Evolutionary conservation across 2,113 vertebrate genomes (phyloP), one percentile per base, ranked within the genome.

Genomic region (Aythya baeri): DNA sequence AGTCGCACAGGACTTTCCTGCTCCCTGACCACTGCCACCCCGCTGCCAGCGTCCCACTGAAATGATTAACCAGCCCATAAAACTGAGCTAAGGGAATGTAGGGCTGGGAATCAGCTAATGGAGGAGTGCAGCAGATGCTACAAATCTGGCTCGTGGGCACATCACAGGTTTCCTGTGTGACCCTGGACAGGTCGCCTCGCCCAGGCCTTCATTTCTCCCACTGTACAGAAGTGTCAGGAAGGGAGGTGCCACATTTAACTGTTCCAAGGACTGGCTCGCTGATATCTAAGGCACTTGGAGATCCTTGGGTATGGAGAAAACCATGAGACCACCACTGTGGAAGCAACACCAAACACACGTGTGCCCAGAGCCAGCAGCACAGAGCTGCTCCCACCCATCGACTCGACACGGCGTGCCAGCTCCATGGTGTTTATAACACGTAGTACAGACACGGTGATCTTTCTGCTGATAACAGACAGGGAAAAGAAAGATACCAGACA

Each of bases 401-500:
- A 87, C 38, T 87, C 34, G 55, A 91, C 46, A 63, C 2, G 0
- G 54, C 44, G n/a, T 4, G 2, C 4, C 27, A 84, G 71, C 55
- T 87, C 91, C 89, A 83, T 1, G 61, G 67, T 93, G 86, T 96
- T 94, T 93, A 76, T 87, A 93, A 93, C 77, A 90, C 58, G 79
- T 83, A 79, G 70, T 87, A 96, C 86, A 97, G 93, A 94, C 77
- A 91, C 23, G 36, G 88, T 91, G 72, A 95, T 93, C 87, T 94
- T 86, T 96, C 91, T 92, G 61, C 86, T 93, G 93, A 84, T 36
- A 91, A 91, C 36, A 93, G 41, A 93, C 74, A 88, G 46, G 92
- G 89, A 87, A 83, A 44, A 85, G 61, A 92, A 94, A 96, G 86
- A 86, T 61, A 89, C 58, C 83, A 72, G 50, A 73, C 15, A 74